Conservation (phyloP, 1,140 invertebrate species). For the Drosophila nebulosa region DNA sequence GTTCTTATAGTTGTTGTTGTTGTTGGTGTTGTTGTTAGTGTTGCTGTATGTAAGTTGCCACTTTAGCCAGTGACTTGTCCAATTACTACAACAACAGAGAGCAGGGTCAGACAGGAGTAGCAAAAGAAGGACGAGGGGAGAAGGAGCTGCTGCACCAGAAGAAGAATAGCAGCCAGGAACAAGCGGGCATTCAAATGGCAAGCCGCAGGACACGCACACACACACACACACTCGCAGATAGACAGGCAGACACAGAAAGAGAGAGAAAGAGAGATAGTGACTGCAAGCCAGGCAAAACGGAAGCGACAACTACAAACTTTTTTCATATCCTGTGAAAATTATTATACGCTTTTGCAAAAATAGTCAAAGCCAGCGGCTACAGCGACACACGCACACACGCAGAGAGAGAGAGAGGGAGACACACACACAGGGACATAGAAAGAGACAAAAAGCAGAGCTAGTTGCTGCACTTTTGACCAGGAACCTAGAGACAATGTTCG, state of each 20-base stretch:
- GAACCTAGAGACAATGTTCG: slow-evolving; percentile 37
- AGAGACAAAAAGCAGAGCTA: slow-evolving; percentile 5
- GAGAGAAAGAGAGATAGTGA: neutral
- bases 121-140: neutral
- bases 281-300: slow-evolving; percentile 35
- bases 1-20: slow-evolving; percentile 18
- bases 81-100: slow-evolving; percentile 71
- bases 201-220: slow-evolving; percentile 54
- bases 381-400: neutral
- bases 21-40: slow-evolving; percentile 27
- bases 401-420: neutral
- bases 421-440: neutral
- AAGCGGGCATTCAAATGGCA: slow-evolving; percentile 68
- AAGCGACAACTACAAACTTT: slow-evolving; percentile 73
- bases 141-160: neutral
- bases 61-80: slow-evolving; percentile 71
- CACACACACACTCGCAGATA: slow-evolving; percentile 15
- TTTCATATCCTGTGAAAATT: slow-evolving; percentile 78
- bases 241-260: neutral
- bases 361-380: slow-evolving; percentile 55
- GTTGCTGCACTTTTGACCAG: slow-evolving; percentile 63
- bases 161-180: neutral
- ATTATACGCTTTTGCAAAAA: slow-evolving; percentile 74
- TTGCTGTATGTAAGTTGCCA: slow-evolving; percentile 44
- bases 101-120: neutral